Evolutionary conservation across 1,140 invertebrate genomes (phyloP).

Genomic region (Brachionus manjavacas): DNA sequence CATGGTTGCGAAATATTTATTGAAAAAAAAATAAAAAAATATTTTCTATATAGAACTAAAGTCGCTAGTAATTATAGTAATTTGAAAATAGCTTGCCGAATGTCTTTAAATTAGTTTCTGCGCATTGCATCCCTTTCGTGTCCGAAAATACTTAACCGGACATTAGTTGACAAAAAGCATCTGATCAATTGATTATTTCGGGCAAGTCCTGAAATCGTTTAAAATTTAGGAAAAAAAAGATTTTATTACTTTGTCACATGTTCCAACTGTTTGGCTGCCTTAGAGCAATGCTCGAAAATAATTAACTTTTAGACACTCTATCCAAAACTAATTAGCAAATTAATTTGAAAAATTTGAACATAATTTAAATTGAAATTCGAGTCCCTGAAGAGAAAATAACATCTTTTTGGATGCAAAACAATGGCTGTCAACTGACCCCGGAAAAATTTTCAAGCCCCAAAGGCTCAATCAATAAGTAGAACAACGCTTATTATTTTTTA

Average conservation of each 20-base stretch:
- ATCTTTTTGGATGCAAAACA: background rate
- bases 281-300: background rate
- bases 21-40: background rate
- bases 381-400: background rate
- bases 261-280: background rate
- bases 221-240: background rate
- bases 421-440: background rate
- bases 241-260: background rate
- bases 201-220: background rate
- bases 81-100: background rate
- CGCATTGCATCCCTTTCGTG: background rate
- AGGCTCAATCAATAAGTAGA: background rate
- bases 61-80: background rate
- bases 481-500: background rate
- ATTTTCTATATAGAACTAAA: background rate
- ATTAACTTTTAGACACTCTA: background rate
- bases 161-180: conserved; percentile 6
- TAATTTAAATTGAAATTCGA: background rate
- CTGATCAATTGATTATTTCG: background rate
- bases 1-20: background rate
- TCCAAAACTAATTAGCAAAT: background rate
- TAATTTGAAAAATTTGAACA: background rate
- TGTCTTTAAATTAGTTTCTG: background rate
- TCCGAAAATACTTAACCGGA: background rate
- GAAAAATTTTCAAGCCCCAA: background rate